Base-by-base conservation (phyloP, 2,888 invertebrate genomes). In the Callyntrura sp. region DNA sequence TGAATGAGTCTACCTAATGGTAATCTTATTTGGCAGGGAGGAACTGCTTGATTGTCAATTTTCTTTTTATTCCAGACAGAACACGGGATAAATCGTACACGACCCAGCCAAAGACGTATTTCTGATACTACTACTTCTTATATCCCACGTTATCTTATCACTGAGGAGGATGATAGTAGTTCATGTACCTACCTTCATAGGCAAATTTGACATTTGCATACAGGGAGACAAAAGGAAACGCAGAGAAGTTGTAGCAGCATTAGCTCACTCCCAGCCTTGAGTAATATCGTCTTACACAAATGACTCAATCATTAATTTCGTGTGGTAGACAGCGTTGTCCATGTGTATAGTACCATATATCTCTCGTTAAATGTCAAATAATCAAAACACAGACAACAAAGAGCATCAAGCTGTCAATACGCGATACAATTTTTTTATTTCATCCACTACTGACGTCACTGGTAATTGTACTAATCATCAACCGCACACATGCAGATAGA, bases 331-430 rank as follows among this genome's bases (percentile, higher is more conserved):
- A 79, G 57, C 55, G 55, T 55, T 57, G 35, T 79, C 14, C 28
- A 57, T 62, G 8, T 43, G 35, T 12, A n/a, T 43, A 70, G n/a
- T 51, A 48, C 1, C 23, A 51, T 23, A 76, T 20, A 55, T 28
- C 9, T 12, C 55, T 57, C 57, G 55, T 57, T 79, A 17, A 35
- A 35, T 79, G 57, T 57, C 79, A 79, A 79, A 79, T 79, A 57
- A 79, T 79, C 79, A 79, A 79, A 57, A 70, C 17, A 55, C 28
- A 79, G 57, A 79, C 79, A 79, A 57, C 79, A 79, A 79, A 79
- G 57, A 14, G 4, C 62, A 14, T 5, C 62, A 57, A 79, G 79
- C 55, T 79, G 79, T 79, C 79, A 79, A 79, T 79, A 79, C 20
- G 48, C 70, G 35, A 35, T 70, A 73, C 28, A 48, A 4, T 73